A percentile compares a stretch with the other conserved stretches of the same genome.
Conservation (phyloP, 1,140 invertebrate genomes). For the Tetramorium simillimum region DNA sequence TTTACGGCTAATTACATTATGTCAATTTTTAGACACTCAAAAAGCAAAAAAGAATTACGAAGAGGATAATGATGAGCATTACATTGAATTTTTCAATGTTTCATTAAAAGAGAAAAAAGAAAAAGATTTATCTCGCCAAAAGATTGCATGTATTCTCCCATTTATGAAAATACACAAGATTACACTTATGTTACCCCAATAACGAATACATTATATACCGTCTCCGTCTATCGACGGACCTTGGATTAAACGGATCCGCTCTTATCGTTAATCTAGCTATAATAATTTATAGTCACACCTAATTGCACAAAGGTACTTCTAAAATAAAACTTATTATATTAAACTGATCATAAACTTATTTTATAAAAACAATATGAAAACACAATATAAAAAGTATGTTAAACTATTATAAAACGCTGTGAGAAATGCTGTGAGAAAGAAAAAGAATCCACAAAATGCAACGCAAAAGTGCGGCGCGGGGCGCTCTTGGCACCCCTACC, state of each 20-base stretch:
- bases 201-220: too few species aligned
- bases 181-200: not conserved
- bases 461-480: not conserved
- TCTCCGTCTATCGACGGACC: too few species aligned
- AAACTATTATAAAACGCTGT: too few species aligned
- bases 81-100: not conserved
- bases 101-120: not conserved
- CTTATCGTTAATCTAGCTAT: too few species aligned
- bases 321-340: too few species aligned
- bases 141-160: not conserved
- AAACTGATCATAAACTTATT: too few species aligned
- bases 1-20: not conserved
- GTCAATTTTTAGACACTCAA: not conserved
- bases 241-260: too few species aligned
- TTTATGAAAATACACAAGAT: not conserved
- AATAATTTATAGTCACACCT: too few species aligned
- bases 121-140: not conserved
- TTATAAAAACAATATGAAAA: too few species aligned
- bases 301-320: too few species aligned
- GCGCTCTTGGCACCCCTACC: not conserved
- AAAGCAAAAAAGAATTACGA: not conserved
- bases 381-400: too few species aligned
- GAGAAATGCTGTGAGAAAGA: too few species aligned
- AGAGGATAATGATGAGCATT: not conserved
- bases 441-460: constrained; percentile 36